Percentiles rank a stretch among this genome's conserved stretches.
Evolutionary conservation across 2,113 vertebrate genomes (phyloP).

Genomic region (Haemorhous mexicanus): DNA sequence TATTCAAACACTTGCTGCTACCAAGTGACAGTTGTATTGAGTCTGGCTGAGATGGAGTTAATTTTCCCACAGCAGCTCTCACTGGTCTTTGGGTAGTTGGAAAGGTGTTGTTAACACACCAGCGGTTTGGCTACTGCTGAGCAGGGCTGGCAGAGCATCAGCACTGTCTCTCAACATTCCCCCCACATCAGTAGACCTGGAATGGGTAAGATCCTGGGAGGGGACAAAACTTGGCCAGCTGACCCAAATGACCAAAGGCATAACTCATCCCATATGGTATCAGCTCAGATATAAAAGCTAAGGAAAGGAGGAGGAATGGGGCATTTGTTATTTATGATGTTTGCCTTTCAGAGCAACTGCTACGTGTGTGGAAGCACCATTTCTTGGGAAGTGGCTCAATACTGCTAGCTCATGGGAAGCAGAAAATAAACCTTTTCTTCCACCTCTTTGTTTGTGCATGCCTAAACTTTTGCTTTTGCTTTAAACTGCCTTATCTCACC

Average conservation of each 20-base stretch:
- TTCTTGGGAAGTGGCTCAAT: neutral
- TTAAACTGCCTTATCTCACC: neutral
- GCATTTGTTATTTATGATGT: neutral
- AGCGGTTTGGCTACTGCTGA: neutral
- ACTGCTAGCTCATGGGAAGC: neutral
- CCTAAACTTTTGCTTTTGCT: neutral
- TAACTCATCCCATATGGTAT: neutral
- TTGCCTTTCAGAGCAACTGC: neutral
- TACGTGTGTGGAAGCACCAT: rapidly evolving
- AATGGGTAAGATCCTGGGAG: neutral
- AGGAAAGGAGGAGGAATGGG: neutral
- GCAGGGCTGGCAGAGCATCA: rapidly evolving
- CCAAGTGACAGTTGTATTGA: neutral
- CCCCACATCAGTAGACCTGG: neutral
- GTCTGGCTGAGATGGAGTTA: neutral
- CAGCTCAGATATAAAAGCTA: neutral
- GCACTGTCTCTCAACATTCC: rapidly evolving
- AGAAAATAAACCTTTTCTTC: neutral
- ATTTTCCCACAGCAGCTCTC: neutral
- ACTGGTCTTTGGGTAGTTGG: neutral
- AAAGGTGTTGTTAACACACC: neutral
- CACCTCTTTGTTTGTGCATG: neutral
- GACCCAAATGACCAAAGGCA: neutral
- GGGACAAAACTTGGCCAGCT: neutral
- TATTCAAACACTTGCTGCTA: neutral